phyloP scores from a whole-genome alignment of 2,113 vertebrate species.

The Sander vitreus region DNA sequence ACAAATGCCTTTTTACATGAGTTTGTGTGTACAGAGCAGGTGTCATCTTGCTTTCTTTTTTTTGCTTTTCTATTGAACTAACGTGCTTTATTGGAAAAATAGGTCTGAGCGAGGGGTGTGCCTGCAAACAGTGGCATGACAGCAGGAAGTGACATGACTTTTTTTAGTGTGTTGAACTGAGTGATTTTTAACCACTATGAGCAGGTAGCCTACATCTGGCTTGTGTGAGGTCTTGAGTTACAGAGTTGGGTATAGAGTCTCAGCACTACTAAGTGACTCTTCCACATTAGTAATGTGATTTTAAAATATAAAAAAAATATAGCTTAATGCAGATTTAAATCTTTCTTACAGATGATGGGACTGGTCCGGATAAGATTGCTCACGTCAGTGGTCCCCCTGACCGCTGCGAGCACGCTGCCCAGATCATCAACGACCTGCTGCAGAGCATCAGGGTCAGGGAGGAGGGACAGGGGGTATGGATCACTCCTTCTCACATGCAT shows the following conservation, averaged over 20 bases:
- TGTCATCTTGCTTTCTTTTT: neutral
- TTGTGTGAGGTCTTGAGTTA: neutral
- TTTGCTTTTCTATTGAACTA: neutral
- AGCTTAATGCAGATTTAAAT: neutral
- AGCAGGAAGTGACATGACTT: too few species aligned
- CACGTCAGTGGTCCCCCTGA: conserved; percentile 91
- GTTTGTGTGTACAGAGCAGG: neutral
- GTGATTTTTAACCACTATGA: neutral
- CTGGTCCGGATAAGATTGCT: conserved; percentile 90
- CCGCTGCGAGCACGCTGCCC: conserved; percentile 88
- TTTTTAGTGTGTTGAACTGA: neutral
- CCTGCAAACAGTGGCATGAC: too few species aligned
- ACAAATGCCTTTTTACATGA: neutral
- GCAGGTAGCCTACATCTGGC: neutral
- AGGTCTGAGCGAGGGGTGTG: neutral
- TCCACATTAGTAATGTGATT: neutral
- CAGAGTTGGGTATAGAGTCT: neutral
- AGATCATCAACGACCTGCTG: conserved; percentile 90
- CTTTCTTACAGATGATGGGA: conserved; percentile 85
- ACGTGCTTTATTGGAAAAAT: neutral
- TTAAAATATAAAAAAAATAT: too few species aligned
- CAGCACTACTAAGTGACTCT: too few species aligned
- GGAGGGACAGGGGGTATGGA: conserved; percentile 74
- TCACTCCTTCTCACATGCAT: neutral
- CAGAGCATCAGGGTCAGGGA: conserved; percentile 87